These are phyloP conservation scores for Ramazzottius varieornatus DNA, from an alignment of 2,888 invertebrate genomes.

Conservation along the genomic window DNA sequence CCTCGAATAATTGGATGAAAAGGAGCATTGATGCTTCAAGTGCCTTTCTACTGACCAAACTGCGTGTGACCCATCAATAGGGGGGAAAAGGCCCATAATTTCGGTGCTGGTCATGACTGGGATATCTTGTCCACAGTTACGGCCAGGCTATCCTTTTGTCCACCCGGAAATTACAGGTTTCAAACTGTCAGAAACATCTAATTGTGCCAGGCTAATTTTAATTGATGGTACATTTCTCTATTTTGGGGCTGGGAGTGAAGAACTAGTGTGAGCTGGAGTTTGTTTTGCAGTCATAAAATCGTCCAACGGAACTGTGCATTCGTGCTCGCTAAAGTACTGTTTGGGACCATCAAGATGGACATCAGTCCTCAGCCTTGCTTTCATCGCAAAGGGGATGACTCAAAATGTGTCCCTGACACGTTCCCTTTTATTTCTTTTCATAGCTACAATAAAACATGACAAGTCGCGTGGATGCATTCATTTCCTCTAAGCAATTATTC, in stretches of 20 bases:
- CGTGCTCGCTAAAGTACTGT: background rate
- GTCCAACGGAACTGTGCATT: background rate
- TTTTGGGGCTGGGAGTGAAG: background rate
- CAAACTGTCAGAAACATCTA: background rate
- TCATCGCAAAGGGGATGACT: background rate
- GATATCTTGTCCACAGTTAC: too few species aligned
- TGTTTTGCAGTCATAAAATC: background rate
- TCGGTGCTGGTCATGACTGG: too few species aligned
- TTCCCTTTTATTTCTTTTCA: background rate
- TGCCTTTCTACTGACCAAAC: too few species aligned
- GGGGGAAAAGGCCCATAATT: too few species aligned
- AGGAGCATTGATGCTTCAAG: background rate
- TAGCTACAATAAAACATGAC: constrained; percentile 1
- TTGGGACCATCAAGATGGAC: too few species aligned
- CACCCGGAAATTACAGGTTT: background rate
- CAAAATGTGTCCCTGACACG: constrained; percentile 2
- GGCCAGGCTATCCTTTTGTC: too few species aligned
- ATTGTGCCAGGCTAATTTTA: constrained; percentile 3
- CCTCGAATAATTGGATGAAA: background rate
- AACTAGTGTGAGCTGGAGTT: background rate
- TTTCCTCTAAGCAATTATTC: too few species aligned
- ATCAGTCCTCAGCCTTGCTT: too few species aligned
- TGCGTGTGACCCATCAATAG: too few species aligned
- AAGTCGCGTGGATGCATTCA: background rate
- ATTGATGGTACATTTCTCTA: background rate